phyloP scores from a whole-genome alignment of 1,140 invertebrate species.

The Amyelois transitella region DNA sequence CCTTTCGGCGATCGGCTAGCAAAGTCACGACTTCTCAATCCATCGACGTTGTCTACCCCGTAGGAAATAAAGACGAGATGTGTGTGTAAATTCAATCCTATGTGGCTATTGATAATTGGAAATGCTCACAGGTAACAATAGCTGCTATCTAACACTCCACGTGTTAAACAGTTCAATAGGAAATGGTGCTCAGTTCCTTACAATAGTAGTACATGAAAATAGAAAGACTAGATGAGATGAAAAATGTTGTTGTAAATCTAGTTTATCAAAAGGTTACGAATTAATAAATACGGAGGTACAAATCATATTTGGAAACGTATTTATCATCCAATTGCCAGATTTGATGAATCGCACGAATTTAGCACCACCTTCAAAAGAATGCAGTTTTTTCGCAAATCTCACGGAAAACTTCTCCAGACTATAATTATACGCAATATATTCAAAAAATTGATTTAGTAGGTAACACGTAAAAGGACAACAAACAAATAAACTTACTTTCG shows the following conservation, averaged over 20 bases:
- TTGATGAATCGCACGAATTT: too few relatives aligned
- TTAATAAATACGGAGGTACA: background rate
- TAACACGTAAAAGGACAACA: too few relatives aligned
- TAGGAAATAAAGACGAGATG: background rate
- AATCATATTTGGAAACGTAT: background rate
- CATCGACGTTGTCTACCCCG: too few relatives aligned
- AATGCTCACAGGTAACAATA: background rate
- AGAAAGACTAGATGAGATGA: background rate
- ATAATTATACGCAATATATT: too few relatives aligned
- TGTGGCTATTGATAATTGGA: background rate
- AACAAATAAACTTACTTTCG: too few relatives aligned
- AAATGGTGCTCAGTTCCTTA: background rate
- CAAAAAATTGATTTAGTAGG: too few relatives aligned
- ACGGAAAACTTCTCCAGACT: too few relatives aligned
- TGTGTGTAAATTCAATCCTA: background rate
- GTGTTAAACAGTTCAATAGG: conserved; percentile 2
- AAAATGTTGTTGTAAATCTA: background rate
- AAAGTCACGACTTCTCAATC: too few relatives aligned
- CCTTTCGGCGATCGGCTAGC: too few relatives aligned
- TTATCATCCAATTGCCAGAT: too few relatives aligned
- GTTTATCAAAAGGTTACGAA: background rate
- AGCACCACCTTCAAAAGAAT: too few relatives aligned
- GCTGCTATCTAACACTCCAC: background rate
- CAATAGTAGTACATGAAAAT: background rate
- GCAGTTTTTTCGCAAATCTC: too few relatives aligned